Percentiles rank a stretch among this genome's conserved stretches.
Evolutionary conservation across 2,113 vertebrate genomes (phyloP).

Genomic region (Crotalus viridis): DNA sequence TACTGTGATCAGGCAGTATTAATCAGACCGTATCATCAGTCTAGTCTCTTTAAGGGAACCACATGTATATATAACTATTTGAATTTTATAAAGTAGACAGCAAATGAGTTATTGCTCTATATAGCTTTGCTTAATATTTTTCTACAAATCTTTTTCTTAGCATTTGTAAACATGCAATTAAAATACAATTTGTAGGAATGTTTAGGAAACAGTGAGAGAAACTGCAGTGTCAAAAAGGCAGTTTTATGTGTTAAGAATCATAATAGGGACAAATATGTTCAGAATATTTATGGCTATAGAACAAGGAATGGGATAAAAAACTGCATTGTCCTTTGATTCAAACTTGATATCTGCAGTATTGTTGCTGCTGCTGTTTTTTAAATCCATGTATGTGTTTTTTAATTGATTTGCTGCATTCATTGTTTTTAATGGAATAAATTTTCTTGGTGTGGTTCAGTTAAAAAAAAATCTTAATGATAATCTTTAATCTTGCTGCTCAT

Average conservation of each 20-base stretch:
- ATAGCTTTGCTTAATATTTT: constrained; percentile 40
- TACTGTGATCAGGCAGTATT: constrained; percentile 29
- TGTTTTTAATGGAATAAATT: constrained; percentile 17
- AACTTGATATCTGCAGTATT: neutral
- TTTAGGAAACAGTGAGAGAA: neutral
- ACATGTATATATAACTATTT: constrained; percentile 53
- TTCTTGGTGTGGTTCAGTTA: constrained; percentile 12
- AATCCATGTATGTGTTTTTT: neutral
- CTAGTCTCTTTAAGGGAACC: constrained; percentile 45
- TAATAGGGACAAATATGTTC: neutral
- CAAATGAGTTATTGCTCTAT: constrained; percentile 45
- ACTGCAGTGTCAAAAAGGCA: neutral
- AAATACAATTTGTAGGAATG: constrained; percentile 5
- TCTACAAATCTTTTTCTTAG: constrained; percentile 24
- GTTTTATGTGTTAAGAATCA: neutral
- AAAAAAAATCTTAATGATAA: neutral
- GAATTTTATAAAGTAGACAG: constrained; percentile 55
- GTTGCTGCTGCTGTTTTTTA: neutral
- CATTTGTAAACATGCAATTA: constrained; percentile 53
- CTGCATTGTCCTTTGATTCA: neutral
- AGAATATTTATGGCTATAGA: neutral
- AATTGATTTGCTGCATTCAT: constrained; percentile 10
- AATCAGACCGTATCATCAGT: constrained; percentile 51
- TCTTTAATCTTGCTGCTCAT: constrained; percentile 1
- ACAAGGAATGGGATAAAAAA: constrained; percentile 20